These are phyloP conservation scores for Pseudomyrmex flavicornis DNA, from an alignment of 1,140 invertebrate genomes.

Conservation along the genomic window DNA sequence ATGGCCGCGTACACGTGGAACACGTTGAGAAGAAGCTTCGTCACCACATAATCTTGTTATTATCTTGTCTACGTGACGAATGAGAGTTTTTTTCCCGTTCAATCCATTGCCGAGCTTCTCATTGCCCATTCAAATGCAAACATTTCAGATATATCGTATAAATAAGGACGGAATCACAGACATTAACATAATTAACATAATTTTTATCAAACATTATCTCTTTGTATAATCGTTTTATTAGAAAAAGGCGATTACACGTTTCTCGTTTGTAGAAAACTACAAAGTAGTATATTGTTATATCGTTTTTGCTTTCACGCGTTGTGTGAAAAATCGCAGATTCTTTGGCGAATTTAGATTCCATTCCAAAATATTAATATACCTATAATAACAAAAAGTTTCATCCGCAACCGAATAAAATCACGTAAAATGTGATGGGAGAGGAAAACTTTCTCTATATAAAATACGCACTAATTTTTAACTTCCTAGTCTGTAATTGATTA, in stretches of 20 bases:
- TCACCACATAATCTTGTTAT: neutral
- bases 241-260: too few relatives aligned
- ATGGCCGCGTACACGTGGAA: slow-evolving; percentile 43
- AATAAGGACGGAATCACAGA: slow-evolving; percentile 55
- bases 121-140: slow-evolving; percentile 27
- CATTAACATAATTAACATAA: slow-evolving; percentile 41
- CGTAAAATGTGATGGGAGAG: neutral
- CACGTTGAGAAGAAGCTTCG: slow-evolving; percentile 41
- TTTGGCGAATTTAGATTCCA: slow-evolving; percentile 49
- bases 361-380: neutral
- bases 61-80: neutral
- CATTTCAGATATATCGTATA: slow-evolving; percentile 21
- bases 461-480: slow-evolving; percentile 17
- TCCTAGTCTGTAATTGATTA: slow-evolving; percentile 15
- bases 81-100: slow-evolving; percentile 10
- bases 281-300: slow-evolving; percentile 21
- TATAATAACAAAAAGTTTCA: neutral
- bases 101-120: slow-evolving; percentile 18
- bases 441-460: neutral
- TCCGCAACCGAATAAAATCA: slow-evolving; percentile 11
- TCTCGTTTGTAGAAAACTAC: slow-evolving; percentile 22
- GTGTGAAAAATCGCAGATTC: slow-evolving; percentile 14
- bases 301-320: slow-evolving; percentile 17
- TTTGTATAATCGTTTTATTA: too few relatives aligned
- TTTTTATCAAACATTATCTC: neutral